Base-by-base conservation (phyloP, 2,888 invertebrate genomes). In the Spodoptera picta region DNA sequence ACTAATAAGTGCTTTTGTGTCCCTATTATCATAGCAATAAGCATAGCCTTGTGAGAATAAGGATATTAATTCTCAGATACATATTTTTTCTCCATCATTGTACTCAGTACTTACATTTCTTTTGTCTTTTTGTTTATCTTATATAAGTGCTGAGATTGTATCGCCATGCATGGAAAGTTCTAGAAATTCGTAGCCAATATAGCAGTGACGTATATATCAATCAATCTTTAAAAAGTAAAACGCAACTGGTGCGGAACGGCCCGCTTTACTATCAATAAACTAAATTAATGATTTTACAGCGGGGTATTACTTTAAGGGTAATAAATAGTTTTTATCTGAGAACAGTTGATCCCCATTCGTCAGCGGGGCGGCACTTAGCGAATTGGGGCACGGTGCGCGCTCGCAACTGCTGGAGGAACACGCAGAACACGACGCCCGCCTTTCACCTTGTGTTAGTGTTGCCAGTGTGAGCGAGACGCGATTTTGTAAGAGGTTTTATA, bases 341-440 rank as follows among this genome's bases (percentile, higher is more conserved):
- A 69, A 64, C 75, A 87, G 83, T 83, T 83, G 83, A 85, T 84
- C 77, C 82, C 84, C 85, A 90, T 90, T 88, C 87, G 86, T 91
- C 90, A 88, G 81, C 76, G 71, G 76, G 72, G 75, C 79, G 82
- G 84, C 91, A 90, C 89, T 92, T 89, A 90, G 83, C 54, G 77
- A 90, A 90, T 84, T 88, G 81, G 90, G 87, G 79, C 85, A 71
- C 77, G 54, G 71, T 76, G 83, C 75, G 85, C 84, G 82, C 73
- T 85, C 79, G 84, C 85, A 71, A 73, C 81, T 76, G 80, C 81
- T 75, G 81, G 69, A 75, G 78, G 75, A 75, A 73, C 80, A 75
- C 81, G 77, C 80, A 64, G 65, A 73, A 73, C 73, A 81, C 77
- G 77, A 79, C 60, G 69, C 57, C 79, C 81, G 85, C 84, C 87